Base-by-base conservation (phyloP, 2,113 vertebrate genomes). In the Gallinago jamesoni region DNA sequence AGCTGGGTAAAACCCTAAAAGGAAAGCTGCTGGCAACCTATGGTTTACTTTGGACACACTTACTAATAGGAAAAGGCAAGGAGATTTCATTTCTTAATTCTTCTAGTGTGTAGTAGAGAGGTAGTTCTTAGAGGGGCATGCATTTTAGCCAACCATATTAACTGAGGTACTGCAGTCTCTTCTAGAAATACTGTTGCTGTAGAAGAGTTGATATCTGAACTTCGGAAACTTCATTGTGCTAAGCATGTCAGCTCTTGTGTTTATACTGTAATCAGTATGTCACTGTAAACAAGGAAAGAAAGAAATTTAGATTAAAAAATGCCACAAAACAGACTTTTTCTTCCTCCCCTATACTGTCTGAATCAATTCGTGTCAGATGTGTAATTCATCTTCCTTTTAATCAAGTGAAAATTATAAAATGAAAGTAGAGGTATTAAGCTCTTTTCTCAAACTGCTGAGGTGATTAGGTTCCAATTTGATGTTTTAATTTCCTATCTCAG, bases 341-440 rank as follows among this genome's bases (percentile, higher is more conserved):
- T 89, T 95, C 60, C 68, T 75, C 93, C 73, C 28, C 25, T 73
- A 14, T 68, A 47, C 75, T 74, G 6, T 91, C 80, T 86, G 88
- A 92, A 88, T 87, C 69, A 94, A 79, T 64, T 96, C 47, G 89
- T 91, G 56, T 72, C 62, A 91, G 89, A 80, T 87, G 84, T 78
- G 83, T 55, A 94, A 96, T 68, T 96, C 76, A 91, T 87, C 47
- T 97, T 94, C 43, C 56, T 97, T 97, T 97, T 97, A 93, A 96
- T 96, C 94, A 85, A 88, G 82, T 72, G 53, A 12, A 94, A 90
- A 86, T 85, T 87, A 64, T 77, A 75, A 96, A 96, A 95, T 79
- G 83, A 50, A 85, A 96, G 22, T 78, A 47, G 67, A 35, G 52
- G 47, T 94, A 79, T 83, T 89, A 86, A 87, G 45, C 39, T 92